These are phyloP conservation scores for Sterrhoptilus dennistouni DNA, from an alignment of 2,113 vertebrate species.

Conservation along the genomic window DNA sequence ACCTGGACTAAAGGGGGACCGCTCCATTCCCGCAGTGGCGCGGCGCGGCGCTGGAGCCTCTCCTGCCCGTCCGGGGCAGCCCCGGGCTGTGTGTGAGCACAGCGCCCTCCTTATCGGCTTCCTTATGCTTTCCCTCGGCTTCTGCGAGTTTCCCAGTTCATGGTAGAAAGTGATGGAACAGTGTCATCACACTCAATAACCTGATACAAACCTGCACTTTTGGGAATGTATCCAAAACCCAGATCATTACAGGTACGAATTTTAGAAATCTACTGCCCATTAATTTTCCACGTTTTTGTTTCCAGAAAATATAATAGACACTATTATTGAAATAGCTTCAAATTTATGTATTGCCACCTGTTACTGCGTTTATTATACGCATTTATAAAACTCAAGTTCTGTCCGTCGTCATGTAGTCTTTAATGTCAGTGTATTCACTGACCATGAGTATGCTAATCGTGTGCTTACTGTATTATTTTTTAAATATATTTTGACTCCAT, in stretches of 20 bases:
- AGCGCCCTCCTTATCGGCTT: not conserved
- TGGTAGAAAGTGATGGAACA: not conserved
- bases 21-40: not conserved
- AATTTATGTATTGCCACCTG: not conserved
- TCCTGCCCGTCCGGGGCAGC: no score
- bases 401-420: not conserved
- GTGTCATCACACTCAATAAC: not conserved
- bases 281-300: not conserved
- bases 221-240: accelerated
- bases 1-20: accelerated
- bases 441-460: not conserved
- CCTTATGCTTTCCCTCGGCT: not conserved
- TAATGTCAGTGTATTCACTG: not conserved
- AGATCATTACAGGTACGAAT: not conserved
- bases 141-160: not conserved
- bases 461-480: no score
- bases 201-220: not conserved
- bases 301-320: not conserved
- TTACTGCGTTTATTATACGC: not conserved
- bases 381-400: not conserved
- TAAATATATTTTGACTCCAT: not conserved
- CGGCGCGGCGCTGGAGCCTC: not conserved
- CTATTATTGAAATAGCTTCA: not conserved
- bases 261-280: not conserved
- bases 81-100: accelerated